Evolutionary conservation across 2,113 vertebrate genomes (phyloP), one percentile per base, ranked within the genome.

Genomic region (Chrysemys picta): DNA sequence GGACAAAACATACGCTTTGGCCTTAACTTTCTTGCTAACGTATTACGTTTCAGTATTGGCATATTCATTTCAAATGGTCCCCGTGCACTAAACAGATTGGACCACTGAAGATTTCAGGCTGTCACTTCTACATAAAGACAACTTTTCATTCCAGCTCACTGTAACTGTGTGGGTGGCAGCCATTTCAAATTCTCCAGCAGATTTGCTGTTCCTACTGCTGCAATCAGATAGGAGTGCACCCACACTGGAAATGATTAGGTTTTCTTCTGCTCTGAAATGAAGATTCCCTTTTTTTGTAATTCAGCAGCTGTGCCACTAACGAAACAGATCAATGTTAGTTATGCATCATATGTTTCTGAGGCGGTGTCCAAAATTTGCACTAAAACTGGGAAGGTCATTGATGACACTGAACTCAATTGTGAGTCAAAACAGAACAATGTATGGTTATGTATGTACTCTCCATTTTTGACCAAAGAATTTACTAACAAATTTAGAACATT

Each of bases 371-470:
- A 86, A 82, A 84, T 4, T 0, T 3, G 9, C 0, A 6, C 45
- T 91, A 14, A 27, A 4, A 72, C 35, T 50, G 0, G 1, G 47
- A 45, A 21, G 83, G 19, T 47, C 80, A 53, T 80, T 16, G 25
- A 62, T 21, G 49, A 31, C 0, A 1, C 0, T 0, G 42, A 84
- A 5, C 9, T 0, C 1, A 50, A 85, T 13, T 52, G 1, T 27
- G 76, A 94, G 47, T n/a, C 87, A 56, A 13, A 3, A 1, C 54
- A 56, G 27, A 3, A 29, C 0, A 0, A 2, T 38, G 54, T 42
- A 69, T 52, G 6, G 8, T 38, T 88, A 1, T 90, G 80, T 57
- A 25, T 52, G 5, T 19, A 3, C 21, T 88, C 24, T 14, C 29
- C 3, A 29, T 29, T 3, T 82, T 69, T 76, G 45, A 72, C 50